A percentile compares a stretch with the other conserved stretches of the same genome.
Conservation (phyloP, 2,888 invertebrate species). For the Lathronympha strigana region DNA sequence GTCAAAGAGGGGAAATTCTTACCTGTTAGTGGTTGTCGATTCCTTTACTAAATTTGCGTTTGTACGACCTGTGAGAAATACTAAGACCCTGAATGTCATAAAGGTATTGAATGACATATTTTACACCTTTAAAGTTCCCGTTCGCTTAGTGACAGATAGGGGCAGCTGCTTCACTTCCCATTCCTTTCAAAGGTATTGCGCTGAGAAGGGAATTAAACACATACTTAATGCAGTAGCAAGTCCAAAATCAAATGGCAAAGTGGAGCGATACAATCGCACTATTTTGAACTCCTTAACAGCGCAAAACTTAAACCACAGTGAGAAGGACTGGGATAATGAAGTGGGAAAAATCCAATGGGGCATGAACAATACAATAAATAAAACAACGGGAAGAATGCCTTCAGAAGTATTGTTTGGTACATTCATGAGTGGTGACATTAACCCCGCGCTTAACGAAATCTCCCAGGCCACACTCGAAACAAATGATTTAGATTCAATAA, state of each 20-base stretch:
- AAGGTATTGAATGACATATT: background rate
- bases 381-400: background rate
- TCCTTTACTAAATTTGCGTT: background rate
- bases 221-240: background rate
- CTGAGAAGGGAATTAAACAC: background rate
- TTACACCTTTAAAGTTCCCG: background rate
- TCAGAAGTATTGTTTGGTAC: background rate
- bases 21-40: background rate
- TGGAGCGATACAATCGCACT: background rate
- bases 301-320: background rate
- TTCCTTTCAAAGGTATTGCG: background rate
- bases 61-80: background rate
- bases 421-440: background rate
- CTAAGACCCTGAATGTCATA: background rate
- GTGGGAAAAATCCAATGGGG: background rate
- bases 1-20: background rate
- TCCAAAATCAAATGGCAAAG: background rate
- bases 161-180: background rate
- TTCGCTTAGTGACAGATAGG: background rate
- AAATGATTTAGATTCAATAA: background rate
- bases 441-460: background rate
- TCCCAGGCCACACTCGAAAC: background rate
- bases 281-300: no score
- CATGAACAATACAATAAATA: background rate
- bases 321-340: background rate